phyloP scores from a whole-genome alignment of 1,140 invertebrate species.

The Scaptomyza montana region DNA sequence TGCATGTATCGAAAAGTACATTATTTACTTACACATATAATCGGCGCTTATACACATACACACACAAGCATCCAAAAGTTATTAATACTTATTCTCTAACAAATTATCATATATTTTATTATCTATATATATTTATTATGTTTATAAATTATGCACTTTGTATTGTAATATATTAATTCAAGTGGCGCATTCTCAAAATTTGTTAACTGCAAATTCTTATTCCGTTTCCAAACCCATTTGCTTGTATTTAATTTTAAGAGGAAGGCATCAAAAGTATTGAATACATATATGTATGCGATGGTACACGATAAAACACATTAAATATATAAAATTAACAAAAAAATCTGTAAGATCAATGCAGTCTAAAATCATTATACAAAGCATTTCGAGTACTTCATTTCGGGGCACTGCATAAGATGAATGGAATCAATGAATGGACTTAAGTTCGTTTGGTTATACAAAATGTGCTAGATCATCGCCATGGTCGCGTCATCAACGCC shows the following conservation, averaged over 20 bases:
- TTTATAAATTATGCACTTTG: constrained; percentile 71
- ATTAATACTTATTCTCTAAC: constrained; percentile 59
- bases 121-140: constrained; percentile 40
- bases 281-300: constrained; percentile 56
- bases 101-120: constrained; percentile 67
- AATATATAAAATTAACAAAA: constrained; percentile 48
- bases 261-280: constrained; percentile 49
- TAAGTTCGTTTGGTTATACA: constrained; percentile 41
- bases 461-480: constrained; percentile 67
- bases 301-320: constrained; percentile 62
- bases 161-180: constrained; percentile 68
- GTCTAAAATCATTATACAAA: constrained; percentile 52
- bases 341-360: constrained; percentile 32
- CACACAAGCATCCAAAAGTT: constrained; percentile 54
- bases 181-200: constrained; percentile 41
- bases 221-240: constrained; percentile 66
- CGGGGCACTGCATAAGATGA: constrained; percentile 59
- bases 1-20: constrained; percentile 50
- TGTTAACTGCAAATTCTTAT: constrained; percentile 63
- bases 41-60: constrained; percentile 37
- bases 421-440: constrained; percentile 79
- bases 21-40: constrained; percentile 38
- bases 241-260: constrained; percentile 69
- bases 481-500: constrained; percentile 61
- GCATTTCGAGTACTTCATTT: constrained; percentile 75